phyloP scores from a whole-genome alignment of 2,888 invertebrate species.

The Drosophila helvetica region DNA sequence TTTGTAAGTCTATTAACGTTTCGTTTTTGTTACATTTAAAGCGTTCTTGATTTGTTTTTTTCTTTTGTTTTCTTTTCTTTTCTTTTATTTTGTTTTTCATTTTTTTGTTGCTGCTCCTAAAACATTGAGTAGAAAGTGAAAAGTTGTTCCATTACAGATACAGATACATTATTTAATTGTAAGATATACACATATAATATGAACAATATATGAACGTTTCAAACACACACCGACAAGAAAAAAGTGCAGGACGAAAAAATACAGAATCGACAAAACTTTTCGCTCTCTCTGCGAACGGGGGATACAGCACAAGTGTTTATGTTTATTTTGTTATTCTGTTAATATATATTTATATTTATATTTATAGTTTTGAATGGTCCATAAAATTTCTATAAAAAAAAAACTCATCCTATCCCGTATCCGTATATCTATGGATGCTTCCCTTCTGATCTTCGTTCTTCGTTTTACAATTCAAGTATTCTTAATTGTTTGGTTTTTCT shows the following conservation, averaged over 20 bases:
- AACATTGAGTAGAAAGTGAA: slow-evolving; percentile 70
- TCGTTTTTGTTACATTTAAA: slow-evolving; percentile 79
- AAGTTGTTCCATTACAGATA: slow-evolving; percentile 21
- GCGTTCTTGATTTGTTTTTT: slow-evolving; percentile 62
- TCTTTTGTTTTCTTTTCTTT: slow-evolving; percentile 26
- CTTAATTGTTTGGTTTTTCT: slow-evolving; percentile 9
- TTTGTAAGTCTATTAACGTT: slow-evolving; percentile 75
- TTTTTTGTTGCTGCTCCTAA: slow-evolving; percentile 60
- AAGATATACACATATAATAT: slow-evolving; percentile 27
- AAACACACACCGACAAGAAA: slow-evolving; percentile 7
- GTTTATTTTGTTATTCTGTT: slow-evolving; percentile 23
- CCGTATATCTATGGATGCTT: slow-evolving; percentile 24
- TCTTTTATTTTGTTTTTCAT: slow-evolving; percentile 32
- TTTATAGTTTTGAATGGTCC: slow-evolving; percentile 61
- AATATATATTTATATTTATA: slow-evolving; percentile 33
- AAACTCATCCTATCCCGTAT: slow-evolving; percentile 29
- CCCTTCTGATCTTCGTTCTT: slow-evolving; percentile 10
- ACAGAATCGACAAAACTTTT: slow-evolving; percentile 23
- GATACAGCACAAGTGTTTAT: slow-evolving; percentile 34
- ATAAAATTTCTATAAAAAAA: slow-evolving; percentile 71
- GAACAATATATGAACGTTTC: slow-evolving; percentile 19
- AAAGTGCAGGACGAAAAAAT: slow-evolving; percentile 46
- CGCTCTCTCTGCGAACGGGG: slow-evolving; percentile 4
- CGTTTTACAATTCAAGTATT: neutral
- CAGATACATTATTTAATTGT: slow-evolving; percentile 10